Percentiles rank a stretch among this genome's conserved stretches.
Evolutionary conservation across 2,113 vertebrate genomes (phyloP).

Genomic region (Polyodon spathula): DNA sequence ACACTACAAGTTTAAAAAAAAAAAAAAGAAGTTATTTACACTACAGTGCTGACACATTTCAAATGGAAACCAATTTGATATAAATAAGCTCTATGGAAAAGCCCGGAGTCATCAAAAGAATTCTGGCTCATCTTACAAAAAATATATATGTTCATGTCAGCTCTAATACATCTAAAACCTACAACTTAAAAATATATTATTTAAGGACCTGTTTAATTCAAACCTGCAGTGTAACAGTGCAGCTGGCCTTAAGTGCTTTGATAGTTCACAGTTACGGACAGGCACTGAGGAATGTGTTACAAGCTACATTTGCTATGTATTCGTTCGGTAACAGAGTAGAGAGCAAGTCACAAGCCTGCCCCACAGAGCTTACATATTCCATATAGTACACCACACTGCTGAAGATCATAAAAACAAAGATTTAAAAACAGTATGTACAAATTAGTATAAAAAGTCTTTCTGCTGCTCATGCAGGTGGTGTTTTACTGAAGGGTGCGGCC

Average conservation of each 20-base stretch:
- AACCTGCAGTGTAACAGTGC: constrained; percentile 75
- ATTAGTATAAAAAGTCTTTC: constrained; percentile 75
- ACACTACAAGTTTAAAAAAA: constrained; percentile 83
- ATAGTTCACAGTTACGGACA: constrained; percentile 90
- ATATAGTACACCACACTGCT: constrained; percentile 58
- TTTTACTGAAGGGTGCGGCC: constrained; percentile 56
- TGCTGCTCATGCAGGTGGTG: constrained; percentile 68
- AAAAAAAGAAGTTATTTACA: constrained; percentile 87
- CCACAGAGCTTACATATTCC: constrained; percentile 54
- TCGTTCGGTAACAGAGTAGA: constrained; percentile 60
- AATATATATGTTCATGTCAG: constrained; percentile 81
- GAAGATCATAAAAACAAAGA: constrained; percentile 42
- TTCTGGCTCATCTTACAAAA: constrained; percentile 90
- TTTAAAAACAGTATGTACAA: constrained; percentile 73
- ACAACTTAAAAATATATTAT: constrained; percentile 73
- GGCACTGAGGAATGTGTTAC: constrained; percentile 94
- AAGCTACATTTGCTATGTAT: constrained; percentile 78
- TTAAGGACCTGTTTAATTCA: constrained; percentile 68
- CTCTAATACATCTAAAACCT: constrained; percentile 76
- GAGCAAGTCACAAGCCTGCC: constrained; percentile 55
- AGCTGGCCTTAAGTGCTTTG: constrained; percentile 77
- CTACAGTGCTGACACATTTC: constrained; percentile 92
- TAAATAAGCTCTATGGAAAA: constrained; percentile 95
- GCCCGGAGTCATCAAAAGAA: constrained; percentile 77
- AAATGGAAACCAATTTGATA: constrained; percentile 71